Percentiles rank a stretch among this genome's conserved stretches.
phyloP scores from a whole-genome alignment of 2,797 vertebrate genomes.

The Hoplostethus mediterraneus region DNA sequence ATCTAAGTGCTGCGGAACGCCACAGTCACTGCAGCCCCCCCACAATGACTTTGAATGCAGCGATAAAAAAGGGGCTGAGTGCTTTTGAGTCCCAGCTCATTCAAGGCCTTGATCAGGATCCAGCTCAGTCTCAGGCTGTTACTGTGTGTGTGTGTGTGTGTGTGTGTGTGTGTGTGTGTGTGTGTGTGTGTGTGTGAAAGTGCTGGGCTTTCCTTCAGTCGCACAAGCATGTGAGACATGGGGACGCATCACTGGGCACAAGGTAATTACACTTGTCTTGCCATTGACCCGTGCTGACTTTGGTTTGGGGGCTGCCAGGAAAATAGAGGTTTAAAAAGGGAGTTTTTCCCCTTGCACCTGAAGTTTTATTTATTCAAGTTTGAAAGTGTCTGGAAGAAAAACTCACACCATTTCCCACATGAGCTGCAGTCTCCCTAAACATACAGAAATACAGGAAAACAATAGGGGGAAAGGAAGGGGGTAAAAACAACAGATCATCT shows the following conservation, averaged over 20 bases:
- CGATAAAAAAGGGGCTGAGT: constrained; percentile 70
- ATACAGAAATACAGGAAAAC: constrained; percentile 4
- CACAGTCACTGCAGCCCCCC: constrained; percentile 64
- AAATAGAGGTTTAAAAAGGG: constrained; percentile 16
- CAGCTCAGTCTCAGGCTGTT: constrained; percentile 55
- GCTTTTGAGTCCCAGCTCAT: constrained; percentile 69
- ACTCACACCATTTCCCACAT: constrained; percentile 3
- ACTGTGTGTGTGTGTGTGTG: constrained; percentile 16
- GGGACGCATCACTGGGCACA: constrained; percentile 59
- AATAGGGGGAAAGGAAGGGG: constrained; percentile 18
- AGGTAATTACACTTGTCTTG: constrained; percentile 70
- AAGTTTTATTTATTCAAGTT: constrained; percentile 38
- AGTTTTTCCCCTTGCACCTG: constrained; percentile 20
- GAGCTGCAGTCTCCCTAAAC: constrained; percentile 23
- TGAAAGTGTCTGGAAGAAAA: constrained; percentile 19
- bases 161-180: constrained; percentile 13
- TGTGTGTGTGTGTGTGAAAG: constrained; percentile 40
- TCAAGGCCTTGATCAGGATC: constrained; percentile 56
- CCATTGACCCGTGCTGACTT: constrained; percentile 61
- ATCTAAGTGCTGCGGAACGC: constrained; percentile 75
- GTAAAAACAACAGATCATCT: not conserved
- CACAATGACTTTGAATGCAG: constrained; percentile 77
- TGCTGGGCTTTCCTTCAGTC: constrained; percentile 35
- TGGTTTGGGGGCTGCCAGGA: constrained; percentile 37
- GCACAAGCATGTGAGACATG: constrained; percentile 67